Base-by-base conservation (phyloP, 2,888 invertebrate species). In the Ophion ventricosus region DNA sequence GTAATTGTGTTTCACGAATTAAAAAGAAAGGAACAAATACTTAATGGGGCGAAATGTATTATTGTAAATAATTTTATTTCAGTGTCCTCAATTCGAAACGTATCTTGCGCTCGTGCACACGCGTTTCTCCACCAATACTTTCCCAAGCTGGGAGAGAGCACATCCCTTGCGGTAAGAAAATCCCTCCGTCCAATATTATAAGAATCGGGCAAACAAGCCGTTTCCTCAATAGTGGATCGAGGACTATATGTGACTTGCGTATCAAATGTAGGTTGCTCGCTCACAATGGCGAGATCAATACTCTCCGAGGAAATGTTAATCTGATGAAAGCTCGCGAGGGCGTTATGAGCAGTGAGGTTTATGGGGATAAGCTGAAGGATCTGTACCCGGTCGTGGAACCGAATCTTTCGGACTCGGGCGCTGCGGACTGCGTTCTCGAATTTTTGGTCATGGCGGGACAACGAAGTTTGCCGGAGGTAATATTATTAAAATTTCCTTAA, bases 221-320 rank as follows among this genome's bases (percentile, higher is more conserved):
- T 35, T n/a, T 7, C 25, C 35, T 20, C 7, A 10, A 35, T 20
- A 40, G 7, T 7, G 8, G 14, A 57, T 76, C 61, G n/a, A 40
- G 64, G 29, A 73, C 35, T 72, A 56, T 17, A 59, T n/a, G 57
- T 23, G n/a, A 2, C n/a, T 49, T 56, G 14, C 25, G 35, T 61
- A 40, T 61, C 7, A 82, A 80, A 87, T 81, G 0, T 93, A 97
- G 98, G 92, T 96, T 97, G 91, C 94, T 99, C 89, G 99, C 99
- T 85, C 99, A 99, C 95, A 99, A 99, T 94, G 99, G 99, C 86
- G 99, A 99, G 95, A 99, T 99, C 94, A 99, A 99, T 94, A 99
- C 99, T 17, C 95, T 99, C 88, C 96, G 99, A 86, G 99, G 99
- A 89, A 99, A 99, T 93, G 98, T 99, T 10, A 99, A 99, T 94